Percentiles rank a stretch among this genome's conserved stretches.
Conservation (phyloP, 2,888 invertebrate species). For the Tyria jacobaeae region DNA sequence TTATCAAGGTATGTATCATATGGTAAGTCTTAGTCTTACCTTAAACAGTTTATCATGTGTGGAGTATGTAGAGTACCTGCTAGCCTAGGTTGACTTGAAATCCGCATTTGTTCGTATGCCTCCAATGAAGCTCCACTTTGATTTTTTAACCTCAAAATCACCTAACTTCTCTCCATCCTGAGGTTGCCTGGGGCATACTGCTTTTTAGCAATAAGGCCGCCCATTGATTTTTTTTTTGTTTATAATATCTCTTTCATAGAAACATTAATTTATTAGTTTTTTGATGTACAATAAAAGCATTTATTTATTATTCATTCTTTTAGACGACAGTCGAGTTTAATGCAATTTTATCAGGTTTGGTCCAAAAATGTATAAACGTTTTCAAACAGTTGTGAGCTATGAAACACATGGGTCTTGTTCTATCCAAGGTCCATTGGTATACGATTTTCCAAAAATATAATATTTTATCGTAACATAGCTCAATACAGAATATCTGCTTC, state of each 20-base stretch:
- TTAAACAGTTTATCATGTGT: neutral
- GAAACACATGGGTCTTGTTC: too few relatives aligned
- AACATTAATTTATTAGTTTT: too few relatives aligned
- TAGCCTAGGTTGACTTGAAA: neutral
- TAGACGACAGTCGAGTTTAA: neutral
- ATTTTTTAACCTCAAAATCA: too few relatives aligned
- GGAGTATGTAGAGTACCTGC: neutral
- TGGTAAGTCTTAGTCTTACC: neutral
- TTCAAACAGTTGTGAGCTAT: neutral
- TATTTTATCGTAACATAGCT: neutral
- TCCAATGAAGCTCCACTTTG: too few relatives aligned
- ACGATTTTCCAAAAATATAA: neutral
- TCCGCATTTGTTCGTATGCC: too few relatives aligned
- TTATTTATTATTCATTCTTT: neutral
- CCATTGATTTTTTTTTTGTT: too few relatives aligned
- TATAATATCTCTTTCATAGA: too few relatives aligned
- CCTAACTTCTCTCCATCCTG: too few relatives aligned
- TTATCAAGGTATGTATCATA: conserved; percentile 69
- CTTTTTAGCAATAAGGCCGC: too few relatives aligned
- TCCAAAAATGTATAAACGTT: neutral
- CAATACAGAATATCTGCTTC: neutral
- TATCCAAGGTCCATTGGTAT: neutral
- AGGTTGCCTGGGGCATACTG: too few relatives aligned
- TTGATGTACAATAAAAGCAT: too few relatives aligned
- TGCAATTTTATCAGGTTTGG: neutral